Evolutionary conservation across 2,113 vertebrate species (phyloP).

Genomic region (Colinus virginianus): DNA sequence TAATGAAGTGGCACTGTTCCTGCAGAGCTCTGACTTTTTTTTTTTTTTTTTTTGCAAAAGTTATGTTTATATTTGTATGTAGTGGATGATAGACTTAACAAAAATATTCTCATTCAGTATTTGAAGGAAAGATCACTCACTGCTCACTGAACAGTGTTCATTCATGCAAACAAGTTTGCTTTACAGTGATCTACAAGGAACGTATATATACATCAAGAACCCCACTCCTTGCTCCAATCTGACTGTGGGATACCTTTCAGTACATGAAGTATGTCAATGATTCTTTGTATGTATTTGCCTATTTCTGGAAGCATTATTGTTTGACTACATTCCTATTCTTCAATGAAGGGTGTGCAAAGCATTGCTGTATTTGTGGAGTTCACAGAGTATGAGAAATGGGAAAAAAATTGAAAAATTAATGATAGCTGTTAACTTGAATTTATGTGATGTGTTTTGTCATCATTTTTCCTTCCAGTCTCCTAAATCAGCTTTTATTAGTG

Average conservation of each 20-base stretch:
- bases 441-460: conserved; percentile 37
- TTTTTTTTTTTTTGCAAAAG: not conserved
- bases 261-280: not conserved
- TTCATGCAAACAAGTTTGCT: not conserved
- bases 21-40: not conserved
- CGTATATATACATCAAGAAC: not conserved
- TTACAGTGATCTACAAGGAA: not conserved
- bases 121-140: not conserved
- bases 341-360: not conserved
- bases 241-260: not conserved
- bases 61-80: not conserved
- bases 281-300: not conserved
- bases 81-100: not conserved
- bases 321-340: not conserved
- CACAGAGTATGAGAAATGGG: not conserved
- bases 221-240: not conserved
- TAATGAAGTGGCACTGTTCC: not conserved
- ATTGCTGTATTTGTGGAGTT: not conserved
- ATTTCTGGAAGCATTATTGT: not conserved
- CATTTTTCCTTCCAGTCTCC: conserved; percentile 86
- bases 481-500: conserved; percentile 99
- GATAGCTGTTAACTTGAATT: conserved; percentile 3
- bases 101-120: not conserved
- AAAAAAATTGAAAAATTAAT: not conserved
- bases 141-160: not conserved